Base-by-base conservation (phyloP, 2,888 invertebrate species). In the Phorcus lineatus region DNA sequence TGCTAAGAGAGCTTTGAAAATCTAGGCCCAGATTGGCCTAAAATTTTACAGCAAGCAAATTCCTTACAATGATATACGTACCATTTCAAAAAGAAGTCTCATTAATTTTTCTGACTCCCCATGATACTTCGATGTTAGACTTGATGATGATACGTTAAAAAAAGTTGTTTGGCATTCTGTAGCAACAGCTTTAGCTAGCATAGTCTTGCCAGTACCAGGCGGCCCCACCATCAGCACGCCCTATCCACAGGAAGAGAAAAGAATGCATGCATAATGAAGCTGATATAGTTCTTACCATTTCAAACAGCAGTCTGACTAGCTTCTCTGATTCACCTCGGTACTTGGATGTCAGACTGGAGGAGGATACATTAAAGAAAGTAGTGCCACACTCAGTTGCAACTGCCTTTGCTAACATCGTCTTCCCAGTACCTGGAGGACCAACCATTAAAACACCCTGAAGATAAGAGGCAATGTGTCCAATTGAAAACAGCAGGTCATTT, bases 321-420 rank as follows among this genome's bases (percentile, higher is more conserved):
- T 99, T 99, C 94, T 99, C 99, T 0, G 98, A 98, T 94, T 99
- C 99, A n/a, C 99, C 99, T 79, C 98, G 95, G 94, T 98, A 99
- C 94, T 99, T 99, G 24, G 98, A 98, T n/a, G 98, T 98, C 83
- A 99, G 95, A 0, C 98, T 98, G 0, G 98, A 98, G 0, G 98
- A 98, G 17, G 98, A 98, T 0, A 99, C 98, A 93, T 98, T 93
- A 90, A 94, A 94, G 90, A 94, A 94, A 6, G 94, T 94, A 2
- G 94, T 94, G 36, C 93, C 93, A 86, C 94, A 94, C 86, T 94
- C 94, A 2, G 94, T 94, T 28, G 94, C 94, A 16, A 94, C 94
- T 11, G 94, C 94, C 86, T 94, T 94, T 55, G 94, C 94, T 80
- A 94, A 89, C 85, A 94, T 87, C 2, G 94, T 94, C 87, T 94